Evolutionary conservation across 2,113 vertebrate species (phyloP).

Genomic region (Gila orcuttii): DNA sequence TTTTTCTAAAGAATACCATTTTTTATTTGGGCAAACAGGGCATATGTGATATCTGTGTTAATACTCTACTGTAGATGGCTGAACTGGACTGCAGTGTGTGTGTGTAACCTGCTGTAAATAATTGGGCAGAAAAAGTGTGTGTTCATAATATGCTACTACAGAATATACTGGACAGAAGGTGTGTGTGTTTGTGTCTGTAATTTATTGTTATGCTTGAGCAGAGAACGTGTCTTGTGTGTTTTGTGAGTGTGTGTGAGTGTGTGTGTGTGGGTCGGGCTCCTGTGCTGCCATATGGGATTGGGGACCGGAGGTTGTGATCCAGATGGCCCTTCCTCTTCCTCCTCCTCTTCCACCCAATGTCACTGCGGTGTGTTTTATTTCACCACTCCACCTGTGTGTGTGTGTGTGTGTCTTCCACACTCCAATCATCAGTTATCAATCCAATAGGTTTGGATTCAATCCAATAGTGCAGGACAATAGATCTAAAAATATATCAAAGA

Average conservation of each 20-base stretch:
- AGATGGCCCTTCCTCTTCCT: slow-evolving; percentile 29
- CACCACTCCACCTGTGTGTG: slow-evolving; percentile 1
- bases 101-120: slow-evolving; percentile 5
- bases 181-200: slow-evolving; percentile 26
- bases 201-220: slow-evolving; percentile 61
- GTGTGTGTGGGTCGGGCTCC: slow-evolving; percentile 61
- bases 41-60: not conserved
- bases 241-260: slow-evolving; percentile 15
- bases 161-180: slow-evolving; percentile 44
- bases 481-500: too few relatives aligned
- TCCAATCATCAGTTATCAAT: too few relatives aligned
- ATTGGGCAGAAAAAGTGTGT: not conserved
- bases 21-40: not conserved
- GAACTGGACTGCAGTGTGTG: not conserved
- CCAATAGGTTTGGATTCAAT: too few relatives aligned
- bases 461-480: too few relatives aligned
- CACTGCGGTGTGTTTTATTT: not conserved
- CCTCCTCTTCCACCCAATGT: not conserved
- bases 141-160: not conserved
- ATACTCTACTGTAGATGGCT: not conserved
- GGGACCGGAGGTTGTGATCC: slow-evolving; percentile 35
- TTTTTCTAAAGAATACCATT: not conserved
- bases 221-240: slow-evolving; percentile 33
- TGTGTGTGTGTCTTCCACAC: not conserved
- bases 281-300: slow-evolving; percentile 59